Conservation (phyloP, 2,797 vertebrate species). For the Mormyrops attenuatus region DNA sequence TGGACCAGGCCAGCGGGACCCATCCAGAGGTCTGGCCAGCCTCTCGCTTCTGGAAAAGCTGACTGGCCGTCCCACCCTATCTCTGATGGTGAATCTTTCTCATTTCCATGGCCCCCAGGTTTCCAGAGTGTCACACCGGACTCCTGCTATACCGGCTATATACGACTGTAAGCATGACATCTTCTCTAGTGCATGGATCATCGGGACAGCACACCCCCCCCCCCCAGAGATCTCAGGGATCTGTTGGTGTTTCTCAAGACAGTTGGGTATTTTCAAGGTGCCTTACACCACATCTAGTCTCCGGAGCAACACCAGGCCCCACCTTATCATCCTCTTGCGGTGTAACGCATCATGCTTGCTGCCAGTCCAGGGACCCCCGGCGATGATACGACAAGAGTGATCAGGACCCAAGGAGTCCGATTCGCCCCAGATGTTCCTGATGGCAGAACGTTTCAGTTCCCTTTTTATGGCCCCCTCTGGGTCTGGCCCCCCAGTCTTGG, state of each 20-base stretch:
- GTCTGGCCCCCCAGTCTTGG: not conserved
- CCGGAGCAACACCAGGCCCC: not conserved
- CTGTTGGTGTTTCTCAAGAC: not conserved
- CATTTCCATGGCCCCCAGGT: not conserved
- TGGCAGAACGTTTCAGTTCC: constrained; percentile 22
- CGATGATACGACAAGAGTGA: not conserved
- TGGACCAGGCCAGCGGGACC: not conserved
- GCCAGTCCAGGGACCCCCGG: not conserved
- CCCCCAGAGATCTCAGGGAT: not conserved
- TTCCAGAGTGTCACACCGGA: not conserved
- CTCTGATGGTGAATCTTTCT: not conserved
- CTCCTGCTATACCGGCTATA: not conserved
- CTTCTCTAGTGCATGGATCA: not conserved
- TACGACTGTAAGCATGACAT: not conserved
- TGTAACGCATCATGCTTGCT: not conserved
- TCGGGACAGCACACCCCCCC: not conserved
- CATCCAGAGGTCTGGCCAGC: not conserved
- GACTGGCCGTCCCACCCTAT: not conserved
- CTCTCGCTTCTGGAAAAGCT: not conserved
- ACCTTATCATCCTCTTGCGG: not conserved
- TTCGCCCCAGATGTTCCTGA: constrained; percentile 11
- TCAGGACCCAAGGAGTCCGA: not conserved
- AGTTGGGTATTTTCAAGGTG: not conserved
- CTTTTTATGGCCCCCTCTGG: constrained; percentile 16
- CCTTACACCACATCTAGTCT: not conserved